Evolutionary conservation across 2,113 vertebrate species (phyloP).

Genomic region (Morone chrysops): DNA sequence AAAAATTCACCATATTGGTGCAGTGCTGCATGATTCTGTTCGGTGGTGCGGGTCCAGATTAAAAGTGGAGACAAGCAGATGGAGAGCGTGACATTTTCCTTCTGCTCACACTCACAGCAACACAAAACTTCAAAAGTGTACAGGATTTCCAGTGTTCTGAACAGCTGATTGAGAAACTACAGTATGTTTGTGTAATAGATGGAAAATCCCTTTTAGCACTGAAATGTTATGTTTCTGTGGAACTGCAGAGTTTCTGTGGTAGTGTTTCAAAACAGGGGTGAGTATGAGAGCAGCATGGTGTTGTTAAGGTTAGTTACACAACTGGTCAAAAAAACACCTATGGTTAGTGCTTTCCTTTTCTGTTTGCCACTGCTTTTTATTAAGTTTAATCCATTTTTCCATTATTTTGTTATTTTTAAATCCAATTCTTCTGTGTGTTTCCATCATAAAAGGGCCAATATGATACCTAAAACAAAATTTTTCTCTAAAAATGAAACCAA

Average conservation of each 20-base stretch:
- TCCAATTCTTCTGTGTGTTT: background rate
- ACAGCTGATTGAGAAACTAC: background rate
- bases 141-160: background rate
- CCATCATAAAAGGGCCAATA: background rate
- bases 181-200: background rate
- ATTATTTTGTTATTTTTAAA: background rate
- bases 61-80: slow-evolving; percentile 34
- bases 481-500: background rate
- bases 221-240: slow-evolving; percentile 13
- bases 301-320: background rate
- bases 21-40: slow-evolving; percentile 15
- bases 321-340: slow-evolving; percentile 4
- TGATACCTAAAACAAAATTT: too few species aligned
- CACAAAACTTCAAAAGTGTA: background rate
- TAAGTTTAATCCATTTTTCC: background rate
- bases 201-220: background rate
- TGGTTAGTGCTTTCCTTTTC: background rate
- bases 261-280: background rate
- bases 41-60: slow-evolving; percentile 25
- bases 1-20: slow-evolving; percentile 42
- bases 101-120: background rate
- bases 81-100: slow-evolving; percentile 16
- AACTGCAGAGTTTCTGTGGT: slow-evolving; percentile 31
- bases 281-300: background rate
- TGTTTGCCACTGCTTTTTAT: background rate